phyloP scores from a whole-genome alignment of 2,888 invertebrate species.

The Eumacrocentrus americanus region DNA sequence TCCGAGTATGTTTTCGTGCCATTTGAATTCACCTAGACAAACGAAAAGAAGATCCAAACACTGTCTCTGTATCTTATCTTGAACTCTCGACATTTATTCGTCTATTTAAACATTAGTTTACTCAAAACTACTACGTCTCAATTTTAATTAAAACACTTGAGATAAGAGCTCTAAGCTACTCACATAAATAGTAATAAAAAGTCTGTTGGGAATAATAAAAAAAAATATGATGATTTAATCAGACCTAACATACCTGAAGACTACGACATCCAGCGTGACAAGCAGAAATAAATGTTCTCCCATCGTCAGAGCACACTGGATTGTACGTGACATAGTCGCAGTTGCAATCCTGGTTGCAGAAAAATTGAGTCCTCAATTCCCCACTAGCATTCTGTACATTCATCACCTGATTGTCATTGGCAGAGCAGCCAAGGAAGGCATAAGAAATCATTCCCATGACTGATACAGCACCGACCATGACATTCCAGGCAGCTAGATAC shows the following conservation, averaged over 20 bases:
- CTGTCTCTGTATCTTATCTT: background rate
- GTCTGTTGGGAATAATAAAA: no score
- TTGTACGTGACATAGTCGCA: conserved; percentile 77
- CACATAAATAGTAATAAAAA: no score
- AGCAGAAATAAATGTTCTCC: conserved; percentile 76
- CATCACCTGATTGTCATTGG: conserved; percentile 64
- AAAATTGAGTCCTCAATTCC: conserved; percentile 59
- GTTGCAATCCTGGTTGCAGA: conserved; percentile 71
- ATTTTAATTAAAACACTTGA: no score
- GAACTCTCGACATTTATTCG: background rate
- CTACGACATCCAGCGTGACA: conserved; percentile 79
- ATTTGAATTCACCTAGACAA: conserved; percentile 45
- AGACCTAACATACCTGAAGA: conserved; percentile 44
- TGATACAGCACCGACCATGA: conserved; percentile 69
- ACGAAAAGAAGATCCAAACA: conserved; percentile 9
- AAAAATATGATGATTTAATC: conserved; percentile 1
- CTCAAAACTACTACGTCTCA: background rate
- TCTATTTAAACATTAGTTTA: background rate
- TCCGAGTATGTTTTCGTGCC: conserved; percentile 59
- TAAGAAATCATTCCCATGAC: conserved; percentile 70
- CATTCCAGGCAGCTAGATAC: conserved; percentile 74
- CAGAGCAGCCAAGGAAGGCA: conserved; percentile 71
- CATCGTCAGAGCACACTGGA: conserved; percentile 73
- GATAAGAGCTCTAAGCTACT: no score
- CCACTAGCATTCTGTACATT: conserved; percentile 58